Percentiles rank a stretch among this genome's conserved stretches.
Evolutionary conservation across 2,113 vertebrate genomes (phyloP).

Genomic region (Vidua chalybeata): DNA sequence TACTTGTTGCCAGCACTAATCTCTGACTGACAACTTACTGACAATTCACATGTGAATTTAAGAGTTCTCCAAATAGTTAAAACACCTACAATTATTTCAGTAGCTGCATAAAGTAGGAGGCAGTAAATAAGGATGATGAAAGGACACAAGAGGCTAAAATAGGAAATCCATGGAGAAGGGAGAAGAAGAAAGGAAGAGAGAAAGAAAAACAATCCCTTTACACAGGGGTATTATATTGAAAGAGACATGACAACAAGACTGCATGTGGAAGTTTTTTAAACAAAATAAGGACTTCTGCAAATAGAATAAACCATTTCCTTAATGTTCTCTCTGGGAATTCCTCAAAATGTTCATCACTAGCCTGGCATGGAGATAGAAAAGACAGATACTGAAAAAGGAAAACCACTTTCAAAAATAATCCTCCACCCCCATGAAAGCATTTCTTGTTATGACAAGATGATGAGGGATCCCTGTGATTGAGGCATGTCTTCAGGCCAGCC

Average conservation of each 20-base stretch:
- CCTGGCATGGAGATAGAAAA: background rate
- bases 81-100: background rate
- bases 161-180: background rate
- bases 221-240: background rate
- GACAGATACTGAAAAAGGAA: background rate
- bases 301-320: conserved; percentile 13
- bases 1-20: background rate
- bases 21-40: background rate
- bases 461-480: background rate
- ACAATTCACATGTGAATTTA: background rate
- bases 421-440: background rate
- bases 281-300: background rate
- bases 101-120: background rate
- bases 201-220: background rate
- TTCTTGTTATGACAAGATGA: background rate
- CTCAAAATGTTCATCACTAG: background rate
- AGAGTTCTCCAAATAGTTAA: background rate
- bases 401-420: background rate
- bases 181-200: background rate
- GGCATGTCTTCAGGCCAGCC: background rate
- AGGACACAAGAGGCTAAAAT: background rate
- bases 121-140: background rate
- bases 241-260: background rate
- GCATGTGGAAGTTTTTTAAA: background rate
- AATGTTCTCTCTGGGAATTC: background rate